phyloP scores from a whole-genome alignment of 2,888 invertebrate genomes.

The Melanchra persicariae region DNA sequence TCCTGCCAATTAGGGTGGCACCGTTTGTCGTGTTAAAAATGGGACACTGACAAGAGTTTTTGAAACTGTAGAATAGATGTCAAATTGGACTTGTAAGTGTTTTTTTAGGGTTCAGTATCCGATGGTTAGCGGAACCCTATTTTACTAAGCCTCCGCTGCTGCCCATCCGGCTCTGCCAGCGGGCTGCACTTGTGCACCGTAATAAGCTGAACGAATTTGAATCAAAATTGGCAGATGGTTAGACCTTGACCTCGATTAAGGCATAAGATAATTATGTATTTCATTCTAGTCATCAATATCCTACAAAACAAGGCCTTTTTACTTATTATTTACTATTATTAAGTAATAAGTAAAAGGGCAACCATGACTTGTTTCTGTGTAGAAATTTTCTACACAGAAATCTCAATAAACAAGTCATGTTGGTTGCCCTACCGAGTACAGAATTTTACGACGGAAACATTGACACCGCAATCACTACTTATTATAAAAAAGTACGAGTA shows the following conservation, averaged over 20 bases:
- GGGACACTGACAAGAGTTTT: conserved; percentile 15
- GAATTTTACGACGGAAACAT: conserved; percentile 40
- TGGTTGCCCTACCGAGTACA: conserved; percentile 36
- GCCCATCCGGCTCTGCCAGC: too few relatives aligned
- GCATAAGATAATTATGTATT: too few relatives aligned
- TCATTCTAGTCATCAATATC: background rate
- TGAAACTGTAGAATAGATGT: background rate
- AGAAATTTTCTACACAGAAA: background rate
- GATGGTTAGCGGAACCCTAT: background rate
- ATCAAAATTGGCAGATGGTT: too few relatives aligned
- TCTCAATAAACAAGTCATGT: conserved; percentile 5
- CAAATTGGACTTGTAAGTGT: too few relatives aligned
- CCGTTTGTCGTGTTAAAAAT: background rate
- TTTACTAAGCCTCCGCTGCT: too few relatives aligned
- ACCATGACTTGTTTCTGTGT: too few relatives aligned
- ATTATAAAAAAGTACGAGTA: conserved; percentile 26
- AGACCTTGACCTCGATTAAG: too few relatives aligned
- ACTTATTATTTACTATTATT: background rate
- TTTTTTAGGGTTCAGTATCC: background rate
- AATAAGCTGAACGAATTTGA: too few relatives aligned
- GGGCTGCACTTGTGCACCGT: too few relatives aligned
- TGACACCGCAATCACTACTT: conserved; percentile 51
- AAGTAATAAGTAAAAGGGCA: too few relatives aligned
- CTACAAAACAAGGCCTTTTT: background rate
- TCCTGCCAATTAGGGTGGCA: conserved; percentile 55